Base-by-base conservation (phyloP, 2,888 invertebrate species). In the Spilarctia lutea region DNA sequence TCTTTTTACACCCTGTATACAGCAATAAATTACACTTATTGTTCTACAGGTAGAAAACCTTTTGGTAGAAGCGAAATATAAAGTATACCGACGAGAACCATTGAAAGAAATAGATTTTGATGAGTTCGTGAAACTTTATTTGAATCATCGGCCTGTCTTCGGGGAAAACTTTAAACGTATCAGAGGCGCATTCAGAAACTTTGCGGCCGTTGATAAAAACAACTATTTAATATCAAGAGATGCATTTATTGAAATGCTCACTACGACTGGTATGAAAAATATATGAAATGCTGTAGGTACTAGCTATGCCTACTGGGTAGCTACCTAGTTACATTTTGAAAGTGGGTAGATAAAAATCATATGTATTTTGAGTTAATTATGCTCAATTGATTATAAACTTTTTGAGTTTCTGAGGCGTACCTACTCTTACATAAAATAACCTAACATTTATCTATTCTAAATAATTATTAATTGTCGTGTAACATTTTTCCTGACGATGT, bases 71-170 rank as follows among this genome's bases (percentile, higher is more conserved):
- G 96, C 96, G 1, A 96, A 94, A 79, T 96, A 94, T 83, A 94
- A 94, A 81, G 94, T 92, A 83, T 96, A 90, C 95, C 96, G 91
- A 91, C 95, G 68, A 86, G 91, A 82, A 90, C 96, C 84, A 89
- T 91, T 92, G 3, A 91, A 95, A 0, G 96, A 96, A 80, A 96
- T 98, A 39, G 96, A 96, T 73, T 97, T 98, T 82, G 96, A 96
- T 35, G 97, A 97, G 78, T 97, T 97, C 79, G 96, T 97, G 1
- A 96, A 96, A 86, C 89, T 97, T 27, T 97, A 97, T 84, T 86
- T 97, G 68, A 97, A 97, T 89, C 97, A 97, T 86, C 96, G 97
- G 79, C 97, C 97, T 0, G 96, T 96, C 0, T 95, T 96, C 83
- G 96, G 97, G 0, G 94, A 96, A 79, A 93, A 91, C 30, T 88